Conservation (phyloP, 2,113 vertebrate species). For the Eublepharis macularius region DNA sequence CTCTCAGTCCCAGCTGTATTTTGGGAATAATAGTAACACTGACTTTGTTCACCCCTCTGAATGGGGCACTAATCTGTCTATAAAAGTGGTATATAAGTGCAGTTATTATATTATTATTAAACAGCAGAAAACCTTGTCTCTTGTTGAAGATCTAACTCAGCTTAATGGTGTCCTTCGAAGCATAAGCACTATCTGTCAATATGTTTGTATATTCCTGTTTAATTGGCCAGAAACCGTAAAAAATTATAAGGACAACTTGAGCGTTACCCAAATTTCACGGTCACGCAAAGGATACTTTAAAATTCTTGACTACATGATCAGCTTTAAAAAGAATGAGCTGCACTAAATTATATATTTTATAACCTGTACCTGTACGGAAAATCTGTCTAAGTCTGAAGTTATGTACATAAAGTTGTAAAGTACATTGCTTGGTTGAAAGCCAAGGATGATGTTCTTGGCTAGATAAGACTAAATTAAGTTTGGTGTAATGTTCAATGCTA, state of each 20-base stretch:
- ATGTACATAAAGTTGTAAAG: neutral
- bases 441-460: slow-evolving; percentile 18
- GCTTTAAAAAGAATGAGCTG: neutral
- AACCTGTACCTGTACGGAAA: neutral
- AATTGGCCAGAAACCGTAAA: slow-evolving; percentile 54
- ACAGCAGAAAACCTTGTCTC: slow-evolving; percentile 51
- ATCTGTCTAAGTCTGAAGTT: neutral
- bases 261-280: slow-evolving; percentile 4
- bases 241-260: slow-evolving; percentile 41
- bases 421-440: slow-evolving; percentile 29
- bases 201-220: slow-evolving; percentile 60
- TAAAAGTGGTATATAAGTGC: too few relatives aligned
- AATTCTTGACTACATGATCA: slow-evolving; percentile 4
- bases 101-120: slow-evolving; percentile 65
- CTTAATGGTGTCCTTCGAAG: slow-evolving; percentile 41
- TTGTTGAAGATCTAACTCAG: slow-evolving; percentile 67
- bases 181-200: slow-evolving; percentile 64
- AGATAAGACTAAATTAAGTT: slow-evolving; percentile 24
- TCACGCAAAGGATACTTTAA: slow-evolving; percentile 3
- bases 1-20: too few relatives aligned
- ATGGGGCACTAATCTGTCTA: too few relatives aligned
- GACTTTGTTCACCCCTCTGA: too few relatives aligned
- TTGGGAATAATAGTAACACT: too few relatives aligned
- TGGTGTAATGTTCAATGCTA: slow-evolving; percentile 25
- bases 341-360: slow-evolving; percentile 14